Percentiles rank a stretch among this genome's conserved stretches.
These are phyloP conservation scores for Drosophila sulfurigaster DNA, from an alignment of 1,140 invertebrate species.

Conservation along the genomic window DNA sequence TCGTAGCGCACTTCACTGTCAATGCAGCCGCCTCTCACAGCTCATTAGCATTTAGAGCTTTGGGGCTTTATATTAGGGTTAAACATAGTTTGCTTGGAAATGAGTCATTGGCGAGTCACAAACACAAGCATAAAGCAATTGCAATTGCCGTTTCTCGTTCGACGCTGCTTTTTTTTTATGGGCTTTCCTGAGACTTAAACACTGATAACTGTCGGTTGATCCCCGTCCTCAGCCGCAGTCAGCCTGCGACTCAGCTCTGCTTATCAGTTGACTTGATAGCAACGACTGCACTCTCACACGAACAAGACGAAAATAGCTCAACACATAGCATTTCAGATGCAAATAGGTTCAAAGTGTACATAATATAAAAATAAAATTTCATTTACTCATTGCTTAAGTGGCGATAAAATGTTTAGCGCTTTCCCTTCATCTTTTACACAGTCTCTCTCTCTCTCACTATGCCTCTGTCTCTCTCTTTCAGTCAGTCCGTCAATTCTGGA, in stretches of 20 bases:
- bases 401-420: constrained; percentile 66
- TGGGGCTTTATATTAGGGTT: constrained; percentile 58
- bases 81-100: constrained; percentile 43
- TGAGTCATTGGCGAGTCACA: constrained; percentile 66
- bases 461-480: not conserved
- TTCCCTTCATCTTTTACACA: not conserved
- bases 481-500: not conserved
- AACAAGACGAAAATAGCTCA: not conserved
- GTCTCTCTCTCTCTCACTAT: not conserved
- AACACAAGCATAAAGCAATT: constrained; percentile 50
- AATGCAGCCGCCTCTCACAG: not conserved
- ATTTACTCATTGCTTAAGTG: constrained; percentile 63
- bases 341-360: constrained; percentile 37
- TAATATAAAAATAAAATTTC: constrained; percentile 52
- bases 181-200: constrained; percentile 49
- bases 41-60: constrained; percentile 64
- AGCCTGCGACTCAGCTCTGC: constrained; percentile 8
- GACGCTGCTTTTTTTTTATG: constrained; percentile 61
- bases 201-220: constrained; percentile 46
- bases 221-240: not conserved
- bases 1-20: not conserved
- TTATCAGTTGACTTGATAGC: constrained; percentile 18
- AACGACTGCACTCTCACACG: constrained; percentile 6
- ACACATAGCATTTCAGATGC: constrained; percentile 30
- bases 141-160: constrained; percentile 57